phyloP scores from a whole-genome alignment of 2,797 vertebrate species.

The Falco columbarius region DNA sequence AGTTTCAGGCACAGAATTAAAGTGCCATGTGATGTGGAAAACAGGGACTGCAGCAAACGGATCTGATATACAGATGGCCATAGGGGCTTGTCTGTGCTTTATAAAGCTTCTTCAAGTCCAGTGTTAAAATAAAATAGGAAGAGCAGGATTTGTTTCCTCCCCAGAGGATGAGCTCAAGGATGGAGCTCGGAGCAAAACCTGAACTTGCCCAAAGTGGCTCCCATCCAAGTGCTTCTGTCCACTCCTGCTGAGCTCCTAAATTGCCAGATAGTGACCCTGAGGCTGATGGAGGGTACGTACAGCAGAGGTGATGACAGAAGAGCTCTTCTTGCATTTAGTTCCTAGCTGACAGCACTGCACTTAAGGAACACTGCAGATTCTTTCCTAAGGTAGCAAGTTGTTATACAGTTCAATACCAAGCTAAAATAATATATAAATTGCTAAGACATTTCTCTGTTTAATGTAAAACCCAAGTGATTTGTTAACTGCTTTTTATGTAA shows the following conservation, averaged over 20 bases:
- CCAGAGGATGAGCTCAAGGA: not conserved
- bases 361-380: not conserved
- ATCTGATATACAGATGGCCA: not conserved
- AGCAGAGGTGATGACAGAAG: not conserved
- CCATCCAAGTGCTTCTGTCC: not conserved
- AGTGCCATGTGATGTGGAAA: not conserved
- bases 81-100: not conserved
- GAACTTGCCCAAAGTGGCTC: not conserved
- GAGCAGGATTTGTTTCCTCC: not conserved
- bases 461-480: not conserved
- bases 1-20: not conserved
- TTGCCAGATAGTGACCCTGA: not conserved
- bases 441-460: not conserved
- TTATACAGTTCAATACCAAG: not conserved
- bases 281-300: accelerated
- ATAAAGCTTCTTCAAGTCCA: not conserved
- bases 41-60: not conserved
- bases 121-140: not conserved
- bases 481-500: not conserved
- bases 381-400: not conserved
- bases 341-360: not conserved
- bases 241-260: not conserved
- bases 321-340: not conserved
- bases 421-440: conserved; percentile 7
- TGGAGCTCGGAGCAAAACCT: not conserved